Percentiles rank a stretch among this genome's conserved stretches.
These are phyloP conservation scores for Dendrolimus punctatus DNA, from an alignment of 1,140 invertebrate species.

Conservation along the genomic window DNA sequence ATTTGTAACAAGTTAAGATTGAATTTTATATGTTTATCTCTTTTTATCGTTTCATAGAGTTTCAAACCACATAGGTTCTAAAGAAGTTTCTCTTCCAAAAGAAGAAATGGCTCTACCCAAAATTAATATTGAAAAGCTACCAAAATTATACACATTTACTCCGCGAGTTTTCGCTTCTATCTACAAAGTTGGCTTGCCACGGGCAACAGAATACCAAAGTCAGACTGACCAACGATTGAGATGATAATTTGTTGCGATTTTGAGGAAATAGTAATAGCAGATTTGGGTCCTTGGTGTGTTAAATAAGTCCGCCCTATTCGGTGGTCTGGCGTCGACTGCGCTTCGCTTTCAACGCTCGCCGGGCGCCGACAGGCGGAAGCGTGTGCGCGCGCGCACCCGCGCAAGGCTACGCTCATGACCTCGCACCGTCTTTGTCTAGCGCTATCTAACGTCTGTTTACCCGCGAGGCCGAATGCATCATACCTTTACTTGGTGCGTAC, in stretches of 20 bases:
- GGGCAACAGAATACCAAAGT: too few relatives aligned
- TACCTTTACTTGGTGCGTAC: conserved; percentile 44
- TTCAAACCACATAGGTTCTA: too few relatives aligned
- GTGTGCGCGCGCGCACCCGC: conserved; percentile 55
- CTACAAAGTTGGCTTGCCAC: too few relatives aligned
- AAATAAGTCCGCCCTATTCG: conserved; percentile 22
- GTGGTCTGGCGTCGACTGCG: conserved; percentile 35
- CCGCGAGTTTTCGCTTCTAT: too few relatives aligned
- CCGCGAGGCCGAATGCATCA: conserved; percentile 66
- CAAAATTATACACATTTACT: too few relatives aligned
- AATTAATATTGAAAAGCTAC: too few relatives aligned
- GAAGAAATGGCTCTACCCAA: too few relatives aligned
- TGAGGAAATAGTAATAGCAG: neutral
- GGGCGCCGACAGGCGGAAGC: conserved; percentile 60
- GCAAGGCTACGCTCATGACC: conserved; percentile 69
- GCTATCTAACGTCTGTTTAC: conserved; percentile 68
- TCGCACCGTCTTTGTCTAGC: conserved; percentile 68
- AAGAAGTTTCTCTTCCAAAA: too few relatives aligned
- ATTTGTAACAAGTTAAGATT: too few relatives aligned
- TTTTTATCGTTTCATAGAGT: too few relatives aligned
- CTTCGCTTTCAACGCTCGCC: conserved; percentile 23
- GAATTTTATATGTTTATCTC: too few relatives aligned
- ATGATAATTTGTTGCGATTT: neutral
- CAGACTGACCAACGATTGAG: neutral
- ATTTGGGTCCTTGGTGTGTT: conserved; percentile 3